Evolutionary conservation across 2,797 vertebrate species (phyloP).

Genomic region (Microctenopoma lineatum): DNA sequence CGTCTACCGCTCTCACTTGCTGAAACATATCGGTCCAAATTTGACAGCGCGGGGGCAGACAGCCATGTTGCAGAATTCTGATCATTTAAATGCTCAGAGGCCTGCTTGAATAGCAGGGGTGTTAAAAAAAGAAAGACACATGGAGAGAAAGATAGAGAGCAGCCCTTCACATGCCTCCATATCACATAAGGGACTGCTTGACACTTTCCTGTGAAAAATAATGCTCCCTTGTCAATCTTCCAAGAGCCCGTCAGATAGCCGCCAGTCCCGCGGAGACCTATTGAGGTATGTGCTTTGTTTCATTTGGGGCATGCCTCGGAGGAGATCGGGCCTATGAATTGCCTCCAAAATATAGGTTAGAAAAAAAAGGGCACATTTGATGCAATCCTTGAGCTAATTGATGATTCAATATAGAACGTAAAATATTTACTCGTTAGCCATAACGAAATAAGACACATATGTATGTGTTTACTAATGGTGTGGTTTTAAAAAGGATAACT

Average conservation of each 20-base stretch:
- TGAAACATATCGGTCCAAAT: constrained; percentile 84
- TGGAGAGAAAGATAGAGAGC: constrained; percentile 68
- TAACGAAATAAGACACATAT: constrained; percentile 11
- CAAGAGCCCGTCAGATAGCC: constrained; percentile 77
- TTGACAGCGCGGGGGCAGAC: constrained; percentile 81
- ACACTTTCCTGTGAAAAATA: constrained; percentile 81
- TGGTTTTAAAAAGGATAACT: constrained; percentile 27
- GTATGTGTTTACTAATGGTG: not conserved
- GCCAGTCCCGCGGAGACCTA: constrained; percentile 74
- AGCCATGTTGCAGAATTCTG: constrained; percentile 82
- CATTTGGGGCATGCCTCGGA: constrained; percentile 79
- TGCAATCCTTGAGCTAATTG: constrained; percentile 30
- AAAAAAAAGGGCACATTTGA: constrained; percentile 40
- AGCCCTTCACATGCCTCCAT: constrained; percentile 73
- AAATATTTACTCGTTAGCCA: constrained; percentile 18
- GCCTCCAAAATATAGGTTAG: constrained; percentile 62
- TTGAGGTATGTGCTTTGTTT: constrained; percentile 82
- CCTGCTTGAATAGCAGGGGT: constrained; percentile 77
- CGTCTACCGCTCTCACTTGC: constrained; percentile 80
- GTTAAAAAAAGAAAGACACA: constrained; percentile 66
- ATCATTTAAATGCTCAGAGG: constrained; percentile 85
- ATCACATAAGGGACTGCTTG: constrained; percentile 81
- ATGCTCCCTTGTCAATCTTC: constrained; percentile 85
- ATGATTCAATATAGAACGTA: constrained; percentile 21
- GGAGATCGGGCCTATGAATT: constrained; percentile 66